phyloP scores from a whole-genome alignment of 1,140 invertebrate species.

The Papilio dardanus region DNA sequence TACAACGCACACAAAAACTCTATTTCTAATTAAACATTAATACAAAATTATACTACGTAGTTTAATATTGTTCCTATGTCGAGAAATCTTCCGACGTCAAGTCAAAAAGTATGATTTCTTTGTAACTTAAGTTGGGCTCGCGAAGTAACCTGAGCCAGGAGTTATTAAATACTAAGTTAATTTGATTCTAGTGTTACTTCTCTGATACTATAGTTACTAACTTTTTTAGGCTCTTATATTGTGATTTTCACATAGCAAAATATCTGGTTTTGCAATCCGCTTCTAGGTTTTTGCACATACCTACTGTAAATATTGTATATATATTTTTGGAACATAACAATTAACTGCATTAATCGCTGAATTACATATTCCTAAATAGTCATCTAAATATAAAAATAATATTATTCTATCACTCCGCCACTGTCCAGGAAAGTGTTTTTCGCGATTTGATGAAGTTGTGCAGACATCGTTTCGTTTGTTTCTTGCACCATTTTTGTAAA shows the following conservation, averaged over 20 bases:
- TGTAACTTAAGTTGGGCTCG: neutral
- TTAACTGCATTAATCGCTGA: slow-evolving; percentile 39
- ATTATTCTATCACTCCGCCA: slow-evolving; percentile 67
- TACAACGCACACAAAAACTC: slow-evolving; percentile 20
- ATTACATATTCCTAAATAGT: slow-evolving; percentile 37
- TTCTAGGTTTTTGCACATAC: no score
- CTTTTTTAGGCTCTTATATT: neutral
- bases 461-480: slow-evolving; percentile 83
- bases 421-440: slow-evolving; percentile 71
- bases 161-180: neutral
- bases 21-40: slow-evolving; percentile 29
- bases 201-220: neutral
- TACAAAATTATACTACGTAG: slow-evolving; percentile 11
- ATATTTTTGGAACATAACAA: slow-evolving; percentile 27
- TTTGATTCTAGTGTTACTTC: neutral
- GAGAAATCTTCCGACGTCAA: neutral
- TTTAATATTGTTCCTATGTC: neutral
- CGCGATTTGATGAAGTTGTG: slow-evolving; percentile 73
- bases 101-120: neutral
- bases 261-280: neutral
- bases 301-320: no score
- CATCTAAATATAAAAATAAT: slow-evolving; percentile 35
- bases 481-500: slow-evolving; percentile 88
- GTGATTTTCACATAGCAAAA: neutral
- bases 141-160: neutral